phyloP scores from a whole-genome alignment of 2,797 vertebrate species.

The Fratercula arctica region DNA sequence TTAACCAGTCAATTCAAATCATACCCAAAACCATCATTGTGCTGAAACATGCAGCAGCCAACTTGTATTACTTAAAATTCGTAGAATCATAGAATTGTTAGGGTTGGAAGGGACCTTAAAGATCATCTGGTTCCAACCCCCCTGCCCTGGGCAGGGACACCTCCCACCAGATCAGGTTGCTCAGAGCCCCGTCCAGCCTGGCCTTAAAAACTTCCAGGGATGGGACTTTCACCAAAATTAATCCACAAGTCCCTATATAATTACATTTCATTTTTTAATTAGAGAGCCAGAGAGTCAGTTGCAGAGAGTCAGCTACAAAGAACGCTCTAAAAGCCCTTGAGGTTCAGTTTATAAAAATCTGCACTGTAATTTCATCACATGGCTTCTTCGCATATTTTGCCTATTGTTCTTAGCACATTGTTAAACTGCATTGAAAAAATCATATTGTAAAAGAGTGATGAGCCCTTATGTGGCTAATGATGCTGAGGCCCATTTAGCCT shows the following conservation, averaged over 20 bases:
- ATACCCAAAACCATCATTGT: not conserved
- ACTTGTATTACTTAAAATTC: not conserved
- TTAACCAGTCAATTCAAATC: not conserved
- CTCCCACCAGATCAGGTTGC: too few relatives aligned
- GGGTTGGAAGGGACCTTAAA: too few relatives aligned
- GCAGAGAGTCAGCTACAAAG: not conserved
- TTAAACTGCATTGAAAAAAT: not conserved
- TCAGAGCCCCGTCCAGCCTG: too few relatives aligned
- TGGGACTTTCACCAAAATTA: not conserved
- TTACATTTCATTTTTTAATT: not conserved
- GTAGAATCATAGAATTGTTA: too few relatives aligned
- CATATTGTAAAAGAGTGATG: not conserved
- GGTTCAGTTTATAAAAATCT: not conserved
- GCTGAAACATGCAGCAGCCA: not conserved
- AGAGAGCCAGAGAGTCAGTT: not conserved
- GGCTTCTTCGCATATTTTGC: not conserved
- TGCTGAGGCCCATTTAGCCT: not conserved
- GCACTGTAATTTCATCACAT: not conserved
- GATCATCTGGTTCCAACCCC: too few relatives aligned
- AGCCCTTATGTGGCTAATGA: not conserved
- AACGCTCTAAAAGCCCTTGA: not conserved
- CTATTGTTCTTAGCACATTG: not conserved
- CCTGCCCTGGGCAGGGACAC: too few relatives aligned
- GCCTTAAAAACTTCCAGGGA: too few relatives aligned
- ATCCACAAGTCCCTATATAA: not conserved